Conservation (phyloP, 2,113 vertebrate species). For the Leiothrix lutea region DNA sequence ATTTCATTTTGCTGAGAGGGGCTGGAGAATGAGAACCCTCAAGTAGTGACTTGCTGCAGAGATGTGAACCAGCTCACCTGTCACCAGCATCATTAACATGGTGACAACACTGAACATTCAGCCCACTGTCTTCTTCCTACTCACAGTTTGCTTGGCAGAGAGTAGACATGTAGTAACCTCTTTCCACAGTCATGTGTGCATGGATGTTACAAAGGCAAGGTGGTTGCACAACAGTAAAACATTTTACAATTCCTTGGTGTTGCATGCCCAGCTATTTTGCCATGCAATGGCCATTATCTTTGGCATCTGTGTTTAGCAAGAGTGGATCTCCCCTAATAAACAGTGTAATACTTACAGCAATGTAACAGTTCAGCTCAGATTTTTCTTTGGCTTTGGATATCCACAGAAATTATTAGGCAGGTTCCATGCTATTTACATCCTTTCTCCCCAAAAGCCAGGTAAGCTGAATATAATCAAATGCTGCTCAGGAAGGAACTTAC, state of each 20-base stretch:
- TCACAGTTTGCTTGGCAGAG: not conserved
- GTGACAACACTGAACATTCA: not conserved
- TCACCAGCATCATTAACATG: not conserved
- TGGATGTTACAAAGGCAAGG: not conserved
- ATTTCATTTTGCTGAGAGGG: not conserved
- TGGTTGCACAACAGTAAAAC: not conserved
- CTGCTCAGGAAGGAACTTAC: not conserved
- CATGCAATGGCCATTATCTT: not conserved
- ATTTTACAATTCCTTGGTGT: not conserved
- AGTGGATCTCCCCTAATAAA: not conserved
- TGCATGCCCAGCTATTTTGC: not conserved
- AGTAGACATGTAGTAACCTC: rapidly evolving
- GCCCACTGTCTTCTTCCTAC: not conserved
- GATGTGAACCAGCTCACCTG: not conserved
- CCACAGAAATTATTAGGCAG: not conserved
- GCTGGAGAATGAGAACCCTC: not conserved
- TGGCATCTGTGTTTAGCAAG: not conserved
- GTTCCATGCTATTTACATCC: not conserved
- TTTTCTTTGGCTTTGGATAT: not conserved
- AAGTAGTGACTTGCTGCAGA: not conserved
- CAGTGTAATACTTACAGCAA: too few species aligned
- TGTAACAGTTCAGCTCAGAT: not conserved
- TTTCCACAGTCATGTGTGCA: not conserved
- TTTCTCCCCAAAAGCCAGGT: not conserved
- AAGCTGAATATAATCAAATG: not conserved